Base-by-base conservation (phyloP, 2,113 vertebrate species). In the Poeciliopsis prolifica region DNA sequence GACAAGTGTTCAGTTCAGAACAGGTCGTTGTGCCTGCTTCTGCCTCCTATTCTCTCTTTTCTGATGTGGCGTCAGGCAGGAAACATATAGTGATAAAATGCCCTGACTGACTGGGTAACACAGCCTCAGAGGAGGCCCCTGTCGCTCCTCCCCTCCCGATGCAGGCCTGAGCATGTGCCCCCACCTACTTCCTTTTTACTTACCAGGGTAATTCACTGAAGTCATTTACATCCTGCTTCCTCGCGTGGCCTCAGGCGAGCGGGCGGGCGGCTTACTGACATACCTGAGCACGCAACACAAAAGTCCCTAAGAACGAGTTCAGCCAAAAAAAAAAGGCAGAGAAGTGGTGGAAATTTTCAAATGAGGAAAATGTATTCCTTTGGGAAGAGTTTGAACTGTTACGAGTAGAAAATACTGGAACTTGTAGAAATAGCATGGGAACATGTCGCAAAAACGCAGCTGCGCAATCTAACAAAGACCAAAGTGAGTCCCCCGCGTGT, bases 51-150 rank as follows among this genome's bases (percentile, higher is more conserved):
- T 19, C 2, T 77, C 74, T 78, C 67, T 76, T 68, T 73, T 68
- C 68, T 84, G 48, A 88, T 87, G 80, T 90, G 91, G 88, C 81
- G 83, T 73, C 83, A 79, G 87, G 70, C 87, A 94, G 90, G 93
- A 94, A 94, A 87, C 85, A 40, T 86, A 77, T 74, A 85, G 85
- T 35, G 81, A 89, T 87, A 88, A 87, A 89, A 79, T 44, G 78
- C 88, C 85, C 92, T 82, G 72, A 83, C 70, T 81, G 80, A 85
- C 85, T 83, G 84, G 77, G 84, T 78, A 64, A 74, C 73, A 74
- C 40, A 66, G 78, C 77, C 75, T 81, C 80, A 82, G 82, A 66
- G 63, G 67, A 88, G 77, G 60, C 33, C 0, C 0, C 13, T 26
- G 62, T 19, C 37, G 80, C 89, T 86, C 90, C 89, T 77, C 91